These are phyloP conservation scores for Neotoxoptera formosana DNA, from an alignment of 1,140 invertebrate genomes.

Conservation along the genomic window DNA sequence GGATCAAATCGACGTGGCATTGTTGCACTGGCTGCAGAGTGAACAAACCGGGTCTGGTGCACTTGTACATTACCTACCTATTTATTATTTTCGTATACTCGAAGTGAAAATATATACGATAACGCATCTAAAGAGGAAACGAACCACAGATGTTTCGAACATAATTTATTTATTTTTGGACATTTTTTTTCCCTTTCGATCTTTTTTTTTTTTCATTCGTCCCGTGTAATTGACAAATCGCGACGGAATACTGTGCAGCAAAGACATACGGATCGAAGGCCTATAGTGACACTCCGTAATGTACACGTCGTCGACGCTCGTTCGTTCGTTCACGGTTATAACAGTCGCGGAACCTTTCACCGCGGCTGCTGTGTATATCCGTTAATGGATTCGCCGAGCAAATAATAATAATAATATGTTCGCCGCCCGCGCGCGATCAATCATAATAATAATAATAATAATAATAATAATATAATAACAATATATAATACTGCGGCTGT, in stretches of 20 bases:
- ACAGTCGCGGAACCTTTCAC: slow-evolving; percentile 33
- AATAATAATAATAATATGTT: too few relatives aligned
- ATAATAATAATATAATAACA: slow-evolving; percentile 19
- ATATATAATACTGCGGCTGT: background rate
- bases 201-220: background rate
- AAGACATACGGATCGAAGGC: slow-evolving; percentile 34
- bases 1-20: background rate
- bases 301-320: background rate
- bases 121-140: background rate
- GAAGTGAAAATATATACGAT: background rate
- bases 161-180: background rate
- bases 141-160: background rate
- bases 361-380: slow-evolving; percentile 23
- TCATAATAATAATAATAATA: slow-evolving; percentile 32
- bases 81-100: background rate
- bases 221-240: background rate
- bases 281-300: slow-evolving; percentile 28
- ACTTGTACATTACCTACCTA: background rate
- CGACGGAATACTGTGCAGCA: background rate
- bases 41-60: background rate
- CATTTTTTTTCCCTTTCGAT: background rate
- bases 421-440: background rate
- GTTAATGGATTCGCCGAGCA: slow-evolving; percentile 24
- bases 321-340: slow-evolving; percentile 26
- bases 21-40: background rate